These are phyloP conservation scores for Eucidaris tribuloides DNA, from an alignment of 35 echinoderm and acorn worm genomes.

Conservation along the genomic window DNA sequence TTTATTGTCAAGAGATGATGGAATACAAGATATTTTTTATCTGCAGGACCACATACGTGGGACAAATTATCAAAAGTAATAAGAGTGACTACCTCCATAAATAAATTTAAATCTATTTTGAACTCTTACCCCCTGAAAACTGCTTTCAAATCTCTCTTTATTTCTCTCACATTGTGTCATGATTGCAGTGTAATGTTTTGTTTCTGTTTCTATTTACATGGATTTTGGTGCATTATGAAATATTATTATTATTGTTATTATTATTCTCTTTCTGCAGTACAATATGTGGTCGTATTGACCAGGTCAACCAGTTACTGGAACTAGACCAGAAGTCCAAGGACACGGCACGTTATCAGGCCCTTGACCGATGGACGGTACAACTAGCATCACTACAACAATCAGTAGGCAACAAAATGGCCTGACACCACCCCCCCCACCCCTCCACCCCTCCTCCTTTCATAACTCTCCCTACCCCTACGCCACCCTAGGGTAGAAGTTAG, in stretches of 20 bases:
- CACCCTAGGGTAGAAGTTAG: too few species aligned
- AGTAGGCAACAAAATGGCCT: slow-evolving; percentile 98
- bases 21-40: too few species aligned
- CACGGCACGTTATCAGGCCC: slow-evolving; percentile 76
- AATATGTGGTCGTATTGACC: slow-evolving; percentile 97
- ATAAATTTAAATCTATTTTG: too few species aligned
- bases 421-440: slow-evolving; percentile 8
- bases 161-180: too few species aligned
- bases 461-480: background rate
- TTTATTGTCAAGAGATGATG: too few species aligned
- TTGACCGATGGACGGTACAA: slow-evolving; percentile 93
- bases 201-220: too few species aligned
- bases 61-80: too few species aligned
- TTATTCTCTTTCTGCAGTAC: slow-evolving; percentile 57
- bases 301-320: slow-evolving; percentile 97
- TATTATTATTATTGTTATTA: background rate
- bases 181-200: too few species aligned
- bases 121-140: too few species aligned
- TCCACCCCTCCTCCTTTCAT: background rate
- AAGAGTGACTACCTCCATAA: too few species aligned
- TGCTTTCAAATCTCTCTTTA: too few species aligned
- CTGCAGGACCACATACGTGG: too few species aligned
- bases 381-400: slow-evolving; percentile 96
- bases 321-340: slow-evolving; percentile 83
- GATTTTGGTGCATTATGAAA: background rate